phyloP scores from a whole-genome alignment of 2,888 invertebrate genomes.

The Pristionchus fissidentatus region DNA sequence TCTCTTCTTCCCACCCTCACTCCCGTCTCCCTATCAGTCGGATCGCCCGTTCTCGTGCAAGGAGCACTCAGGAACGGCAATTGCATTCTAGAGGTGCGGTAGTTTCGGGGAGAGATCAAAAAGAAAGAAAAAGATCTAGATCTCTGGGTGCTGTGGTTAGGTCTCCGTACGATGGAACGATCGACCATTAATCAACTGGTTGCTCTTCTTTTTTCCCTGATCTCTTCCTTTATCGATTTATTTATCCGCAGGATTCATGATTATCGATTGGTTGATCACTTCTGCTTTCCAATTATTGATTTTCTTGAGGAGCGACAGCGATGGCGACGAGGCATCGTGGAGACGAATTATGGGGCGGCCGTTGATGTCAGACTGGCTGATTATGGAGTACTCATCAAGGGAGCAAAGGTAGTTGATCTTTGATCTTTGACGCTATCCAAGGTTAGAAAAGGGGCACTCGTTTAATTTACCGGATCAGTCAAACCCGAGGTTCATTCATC shows the following conservation, averaged over 20 bases:
- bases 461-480: no score
- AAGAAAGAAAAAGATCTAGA: no score
- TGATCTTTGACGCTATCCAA: no score
- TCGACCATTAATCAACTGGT: no score
- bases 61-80: conserved; percentile 42
- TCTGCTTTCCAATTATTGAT: no score
- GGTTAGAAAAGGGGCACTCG: no score
- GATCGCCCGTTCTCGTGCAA: conserved; percentile 35
- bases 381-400: conserved; percentile 46
- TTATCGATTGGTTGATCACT: neutral
- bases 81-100: conserved; percentile 29
- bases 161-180: no score
- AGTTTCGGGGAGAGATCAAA: neutral
- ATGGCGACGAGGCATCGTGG: conserved; percentile 42
- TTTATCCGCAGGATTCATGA: neutral
- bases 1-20: conserved; percentile 34
- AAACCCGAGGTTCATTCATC: no score
- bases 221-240: no score
- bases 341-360: conserved; percentile 14
- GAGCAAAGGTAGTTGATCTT: conserved; percentile 39
- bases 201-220: no score
- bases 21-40: conserved; percentile 34
- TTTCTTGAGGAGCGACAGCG: conserved; percentile 39
- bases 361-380: conserved; percentile 45
- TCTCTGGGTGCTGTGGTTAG: no score